Base-by-base conservation (phyloP, 2,888 invertebrate genomes). In the Acleris emargana region DNA sequence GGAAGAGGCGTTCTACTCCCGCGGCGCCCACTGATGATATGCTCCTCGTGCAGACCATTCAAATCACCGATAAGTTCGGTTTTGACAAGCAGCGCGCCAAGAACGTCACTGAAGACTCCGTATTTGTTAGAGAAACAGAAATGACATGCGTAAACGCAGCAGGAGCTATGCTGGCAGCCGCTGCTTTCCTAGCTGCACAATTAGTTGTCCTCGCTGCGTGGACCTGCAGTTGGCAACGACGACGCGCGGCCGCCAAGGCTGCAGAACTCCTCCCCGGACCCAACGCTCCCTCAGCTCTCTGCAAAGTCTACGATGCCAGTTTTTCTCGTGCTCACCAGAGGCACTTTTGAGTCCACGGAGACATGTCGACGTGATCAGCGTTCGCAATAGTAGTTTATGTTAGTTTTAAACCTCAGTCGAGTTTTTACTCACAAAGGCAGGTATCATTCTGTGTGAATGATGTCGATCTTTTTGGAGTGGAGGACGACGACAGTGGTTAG, bases 1-100 rank as follows among this genome's bases (percentile, higher is more conserved):
- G 95, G 84, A 96, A 96, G 88, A 94, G 97, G 78, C 94, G 95
- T 93, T 95, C 94, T 80, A 94, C 93, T 73, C 94, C 92, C 20
- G 85, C 90, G 52, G 80, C 88, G 22, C 92, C 92, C 61, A 90
- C 95, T 69, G 97, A 98, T 79, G 97, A 97, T 83, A 94, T 98
- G 89, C 94, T 98, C 20, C 94, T 98, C 68, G 97, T 97, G 38
- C 97, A 97, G 84, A 96, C 97, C 67, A 97, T 98, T 80, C 97
- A 97, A 88, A 98, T 98, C 82, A 97, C 97, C 43, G 98, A 98
- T 91, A 97, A 97, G 86, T 98, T 97, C 86, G 97, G 97, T 47
- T 97, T 97, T 87, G 96, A 96, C 77, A 94, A 94, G 79, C 94
- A 94, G 76, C 94, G 94, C 69, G 94, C 95, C 61, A 94, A 93